Evolutionary conservation across 2,888 invertebrate species (phyloP).

Genomic region (Drosophila lutescens): DNA sequence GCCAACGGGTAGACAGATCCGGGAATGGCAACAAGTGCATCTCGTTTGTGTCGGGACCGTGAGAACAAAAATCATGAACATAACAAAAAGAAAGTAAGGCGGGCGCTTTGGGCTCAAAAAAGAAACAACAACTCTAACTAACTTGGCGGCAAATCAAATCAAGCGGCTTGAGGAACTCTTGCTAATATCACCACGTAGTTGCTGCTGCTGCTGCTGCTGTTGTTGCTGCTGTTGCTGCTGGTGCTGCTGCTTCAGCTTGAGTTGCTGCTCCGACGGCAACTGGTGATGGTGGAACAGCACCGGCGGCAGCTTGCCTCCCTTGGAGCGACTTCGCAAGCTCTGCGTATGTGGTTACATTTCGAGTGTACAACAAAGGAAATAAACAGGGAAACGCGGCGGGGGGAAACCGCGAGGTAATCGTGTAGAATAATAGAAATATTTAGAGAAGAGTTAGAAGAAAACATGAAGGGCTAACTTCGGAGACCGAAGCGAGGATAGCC

Average conservation of each 20-base stretch:
- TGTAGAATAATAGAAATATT: constrained; percentile 41
- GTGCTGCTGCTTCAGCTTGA: constrained; percentile 48
- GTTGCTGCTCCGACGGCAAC: constrained; percentile 45
- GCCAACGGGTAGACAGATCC: constrained; percentile 10
- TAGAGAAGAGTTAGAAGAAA: constrained; percentile 60
- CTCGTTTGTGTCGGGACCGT: constrained; percentile 20
- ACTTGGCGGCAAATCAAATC: constrained; percentile 83
- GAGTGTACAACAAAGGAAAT: constrained; percentile 39
- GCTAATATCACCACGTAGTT: constrained; percentile 81
- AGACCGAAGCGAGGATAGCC: constrained; percentile 7
- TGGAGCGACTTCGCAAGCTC: constrained; percentile 68
- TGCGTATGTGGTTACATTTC: constrained; percentile 45
- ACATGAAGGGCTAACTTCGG: constrained; percentile 13
- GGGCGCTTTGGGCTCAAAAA: constrained; percentile 40
- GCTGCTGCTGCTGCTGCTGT: constrained; percentile 71
- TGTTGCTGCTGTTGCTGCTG: constrained; percentile 49
- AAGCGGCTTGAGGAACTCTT: constrained; percentile 82
- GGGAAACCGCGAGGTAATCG: constrained; percentile 5
- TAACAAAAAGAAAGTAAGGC: constrained; percentile 43
- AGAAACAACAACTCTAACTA: constrained; percentile 76
- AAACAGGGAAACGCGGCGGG: constrained; percentile 54
- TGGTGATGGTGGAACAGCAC: constrained; percentile 56
- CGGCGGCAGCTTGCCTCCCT: constrained; percentile 63
- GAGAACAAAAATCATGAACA: constrained; percentile 13
- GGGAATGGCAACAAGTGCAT: constrained; percentile 25